These are phyloP conservation scores for Limonius californicus DNA, from an alignment of 1,140 invertebrate genomes.

Conservation along the genomic window DNA sequence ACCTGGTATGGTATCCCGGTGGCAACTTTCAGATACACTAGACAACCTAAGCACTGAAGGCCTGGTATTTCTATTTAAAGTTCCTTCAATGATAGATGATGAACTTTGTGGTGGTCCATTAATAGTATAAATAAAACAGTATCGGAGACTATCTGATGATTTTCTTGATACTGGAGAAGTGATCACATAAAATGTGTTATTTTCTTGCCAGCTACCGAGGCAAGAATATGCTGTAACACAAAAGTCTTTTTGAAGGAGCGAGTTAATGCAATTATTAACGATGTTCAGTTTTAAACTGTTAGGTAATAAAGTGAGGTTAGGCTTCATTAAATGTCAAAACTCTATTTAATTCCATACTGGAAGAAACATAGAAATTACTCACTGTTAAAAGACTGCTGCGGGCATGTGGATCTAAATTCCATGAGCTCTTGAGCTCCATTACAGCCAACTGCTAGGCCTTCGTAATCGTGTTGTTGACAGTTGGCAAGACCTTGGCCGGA, in stretches of 20 bases:
- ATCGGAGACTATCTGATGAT: conserved; percentile 44
- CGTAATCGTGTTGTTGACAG: conserved; percentile 51
- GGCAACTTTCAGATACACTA: conserved; percentile 49
- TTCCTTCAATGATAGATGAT: conserved; percentile 29
- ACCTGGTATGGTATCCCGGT: conserved; percentile 48
- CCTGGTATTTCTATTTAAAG: conserved; percentile 33
- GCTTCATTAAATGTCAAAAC: too few relatives aligned
- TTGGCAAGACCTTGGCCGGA: conserved; percentile 32
- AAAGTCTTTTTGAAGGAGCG: background rate
- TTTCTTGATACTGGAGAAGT: conserved; percentile 50
- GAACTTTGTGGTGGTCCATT: conserved; percentile 32
- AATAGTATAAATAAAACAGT: conserved; percentile 53
- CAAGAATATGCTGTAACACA: conserved; percentile 58
- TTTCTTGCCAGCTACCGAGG: conserved; percentile 65
- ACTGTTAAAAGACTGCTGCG: conserved; percentile 36
- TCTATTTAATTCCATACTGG: too few relatives aligned
- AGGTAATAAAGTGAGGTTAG: too few relatives aligned
- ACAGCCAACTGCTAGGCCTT: conserved; percentile 63
- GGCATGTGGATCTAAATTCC: conserved; percentile 64
- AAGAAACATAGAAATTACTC: conserved; percentile 17
- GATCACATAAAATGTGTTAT: conserved; percentile 62
- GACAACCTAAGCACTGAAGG: conserved; percentile 45
- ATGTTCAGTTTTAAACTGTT: too few relatives aligned
- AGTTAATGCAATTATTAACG: too few relatives aligned
- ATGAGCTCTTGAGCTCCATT: conserved; percentile 58